These are phyloP conservation scores for Pediacus dermestoides DNA, from an alignment of 2,888 invertebrate species.

Conservation along the genomic window DNA sequence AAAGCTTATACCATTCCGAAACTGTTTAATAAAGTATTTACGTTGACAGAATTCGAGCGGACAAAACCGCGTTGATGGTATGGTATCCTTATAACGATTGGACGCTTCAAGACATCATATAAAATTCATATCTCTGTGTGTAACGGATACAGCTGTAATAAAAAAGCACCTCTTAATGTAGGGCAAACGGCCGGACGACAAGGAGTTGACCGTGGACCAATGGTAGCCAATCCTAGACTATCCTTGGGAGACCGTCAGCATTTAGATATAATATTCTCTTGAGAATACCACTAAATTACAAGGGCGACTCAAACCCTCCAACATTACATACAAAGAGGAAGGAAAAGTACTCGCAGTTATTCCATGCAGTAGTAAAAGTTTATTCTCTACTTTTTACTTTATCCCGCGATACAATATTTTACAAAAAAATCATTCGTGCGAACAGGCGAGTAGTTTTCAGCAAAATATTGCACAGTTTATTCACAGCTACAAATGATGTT, in stretches of 20 bases:
- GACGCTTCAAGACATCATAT: conserved; percentile 9
- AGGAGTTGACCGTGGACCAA: not conserved
- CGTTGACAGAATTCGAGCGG: conserved; percentile 4
- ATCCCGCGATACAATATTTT: conserved; percentile 1
- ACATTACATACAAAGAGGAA: conserved; percentile 3
- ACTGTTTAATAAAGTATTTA: conserved; percentile 8
- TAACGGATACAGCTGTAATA: conserved; percentile 9
- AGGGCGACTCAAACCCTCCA: not conserved
- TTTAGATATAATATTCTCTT: conserved; percentile 8
- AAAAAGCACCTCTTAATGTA: conserved; percentile 8
- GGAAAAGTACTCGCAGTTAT: conserved; percentile 5
- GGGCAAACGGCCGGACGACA: conserved; percentile 8
- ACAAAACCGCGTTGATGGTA: conserved; percentile 7
- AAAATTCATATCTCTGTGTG: conserved; percentile 10
- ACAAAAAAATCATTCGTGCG: not conserved
- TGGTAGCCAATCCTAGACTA: conserved; percentile 5
- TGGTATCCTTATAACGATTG: conserved; percentile 6
- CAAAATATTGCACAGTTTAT: no score
- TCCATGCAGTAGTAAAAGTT: not conserved
- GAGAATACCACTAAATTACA: conserved; percentile 3
- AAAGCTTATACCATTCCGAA: conserved; percentile 4
- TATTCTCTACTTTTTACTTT: no score
- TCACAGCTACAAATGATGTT: no score
- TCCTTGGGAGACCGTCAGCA: conserved; percentile 7
- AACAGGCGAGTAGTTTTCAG: no score